Evolutionary conservation across 2,113 vertebrate genomes (phyloP).

Genomic region (Sphyrna mokarran): DNA sequence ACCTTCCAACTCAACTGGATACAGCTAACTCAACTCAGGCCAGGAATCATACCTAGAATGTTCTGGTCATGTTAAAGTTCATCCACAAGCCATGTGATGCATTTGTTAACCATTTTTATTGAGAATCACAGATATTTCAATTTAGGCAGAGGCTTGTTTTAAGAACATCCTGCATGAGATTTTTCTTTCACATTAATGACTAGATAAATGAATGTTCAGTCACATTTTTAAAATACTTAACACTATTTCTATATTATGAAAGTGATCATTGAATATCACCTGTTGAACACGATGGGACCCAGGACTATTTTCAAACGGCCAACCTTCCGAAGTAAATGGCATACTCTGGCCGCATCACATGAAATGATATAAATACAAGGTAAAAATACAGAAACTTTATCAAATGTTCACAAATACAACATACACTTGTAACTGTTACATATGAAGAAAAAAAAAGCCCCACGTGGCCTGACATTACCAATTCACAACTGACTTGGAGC

Average conservation of each 20-base stretch:
- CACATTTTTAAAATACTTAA: conserved; percentile 33
- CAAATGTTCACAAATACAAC: conserved; percentile 28
- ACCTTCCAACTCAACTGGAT: neutral
- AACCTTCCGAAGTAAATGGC: conserved; percentile 32
- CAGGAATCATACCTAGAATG: neutral
- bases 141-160: neutral
- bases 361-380: conserved; percentile 38
- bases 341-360: conserved; percentile 37
- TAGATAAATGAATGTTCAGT: neutral
- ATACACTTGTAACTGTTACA: conserved; percentile 23
- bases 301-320: conserved; percentile 27
- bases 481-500: neutral
- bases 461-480: neutral
- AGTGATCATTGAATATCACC: conserved; percentile 38
- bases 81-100: neutral
- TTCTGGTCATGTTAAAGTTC: neutral
- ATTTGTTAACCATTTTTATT: neutral
- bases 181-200: conserved; percentile 17
- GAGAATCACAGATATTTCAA: neutral
- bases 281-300: conserved; percentile 34
- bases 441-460: neutral
- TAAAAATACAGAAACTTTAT: conserved; percentile 20
- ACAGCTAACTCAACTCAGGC: neutral
- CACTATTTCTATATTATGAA: conserved; percentile 35
- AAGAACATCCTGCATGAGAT: neutral